Evolutionary conservation across 1,140 invertebrate species (phyloP).

Genomic region (Steinernema feltiae): DNA sequence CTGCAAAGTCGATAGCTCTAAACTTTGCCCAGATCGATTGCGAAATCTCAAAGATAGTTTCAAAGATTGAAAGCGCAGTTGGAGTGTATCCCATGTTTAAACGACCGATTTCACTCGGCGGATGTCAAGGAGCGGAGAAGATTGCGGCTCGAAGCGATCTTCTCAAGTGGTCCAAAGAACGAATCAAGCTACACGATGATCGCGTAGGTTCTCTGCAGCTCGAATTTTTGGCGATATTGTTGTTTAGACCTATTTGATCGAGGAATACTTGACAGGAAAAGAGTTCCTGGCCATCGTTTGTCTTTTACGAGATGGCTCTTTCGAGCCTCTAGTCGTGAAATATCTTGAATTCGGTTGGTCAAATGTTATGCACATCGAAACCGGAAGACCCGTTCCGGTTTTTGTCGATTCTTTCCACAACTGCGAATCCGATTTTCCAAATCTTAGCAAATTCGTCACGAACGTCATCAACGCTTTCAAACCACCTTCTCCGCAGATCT

Average conservation of each 20-base stretch:
- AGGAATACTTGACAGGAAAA: not conserved
- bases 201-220: not conserved
- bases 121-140: not conserved
- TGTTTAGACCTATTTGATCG: not conserved
- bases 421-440: not conserved
- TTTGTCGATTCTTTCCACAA: not conserved
- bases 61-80: not conserved
- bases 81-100: not conserved
- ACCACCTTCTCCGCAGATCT: not conserved
- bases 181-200: not conserved
- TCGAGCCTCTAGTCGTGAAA: not conserved
- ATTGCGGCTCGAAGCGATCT: not conserved
- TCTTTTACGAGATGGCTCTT: not conserved
- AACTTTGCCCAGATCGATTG: not conserved
- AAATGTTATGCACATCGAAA: not conserved
- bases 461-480: not conserved
- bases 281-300: not conserved
- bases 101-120: not conserved
- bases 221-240: not conserved
- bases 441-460: not conserved
- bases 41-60: not conserved
- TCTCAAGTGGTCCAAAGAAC: not conserved
- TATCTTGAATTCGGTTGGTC: conserved; percentile 1
- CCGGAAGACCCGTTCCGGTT: not conserved
- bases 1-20: not conserved